Conservation (phyloP, 2,797 vertebrate genomes). For the Mycteria americana region DNA sequence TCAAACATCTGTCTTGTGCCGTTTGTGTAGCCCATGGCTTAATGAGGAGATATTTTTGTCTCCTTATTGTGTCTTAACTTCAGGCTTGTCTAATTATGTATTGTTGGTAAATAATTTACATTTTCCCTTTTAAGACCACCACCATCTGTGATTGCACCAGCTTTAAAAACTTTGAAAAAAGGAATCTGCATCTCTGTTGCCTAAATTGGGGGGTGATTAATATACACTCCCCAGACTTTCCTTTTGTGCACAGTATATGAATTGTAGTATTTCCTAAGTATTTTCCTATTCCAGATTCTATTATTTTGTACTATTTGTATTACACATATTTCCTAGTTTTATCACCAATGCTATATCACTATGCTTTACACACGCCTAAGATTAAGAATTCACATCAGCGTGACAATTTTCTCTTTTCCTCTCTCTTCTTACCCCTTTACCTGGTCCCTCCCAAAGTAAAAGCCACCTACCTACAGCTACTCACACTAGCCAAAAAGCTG, state of each 20-base stretch:
- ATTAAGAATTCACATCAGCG: not conserved
- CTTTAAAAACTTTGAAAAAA: not conserved
- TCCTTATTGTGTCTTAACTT: not conserved
- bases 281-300: not conserved
- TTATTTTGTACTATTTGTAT: not conserved
- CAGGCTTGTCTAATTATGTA: not conserved
- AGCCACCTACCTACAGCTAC: not conserved
- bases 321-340: rapidly evolving
- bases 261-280: not conserved
- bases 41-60: not conserved
- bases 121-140: not conserved
- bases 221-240: not conserved
- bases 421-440: not conserved
- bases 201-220: not conserved
- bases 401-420: not conserved
- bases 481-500: not conserved
- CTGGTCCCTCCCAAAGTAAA: not conserved
- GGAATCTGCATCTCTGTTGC: not conserved
- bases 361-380: rapidly evolving
- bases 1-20: not conserved
- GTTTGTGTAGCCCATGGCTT: not conserved
- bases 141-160: not conserved
- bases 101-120: not conserved
- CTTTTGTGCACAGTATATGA: not conserved
- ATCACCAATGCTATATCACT: not conserved